Percentiles rank a stretch among this genome's conserved stretches.
These are phyloP conservation scores for Gadopsis bispinosus DNA, from an alignment of 2,797 vertebrate genomes.

Conservation along the genomic window DNA sequence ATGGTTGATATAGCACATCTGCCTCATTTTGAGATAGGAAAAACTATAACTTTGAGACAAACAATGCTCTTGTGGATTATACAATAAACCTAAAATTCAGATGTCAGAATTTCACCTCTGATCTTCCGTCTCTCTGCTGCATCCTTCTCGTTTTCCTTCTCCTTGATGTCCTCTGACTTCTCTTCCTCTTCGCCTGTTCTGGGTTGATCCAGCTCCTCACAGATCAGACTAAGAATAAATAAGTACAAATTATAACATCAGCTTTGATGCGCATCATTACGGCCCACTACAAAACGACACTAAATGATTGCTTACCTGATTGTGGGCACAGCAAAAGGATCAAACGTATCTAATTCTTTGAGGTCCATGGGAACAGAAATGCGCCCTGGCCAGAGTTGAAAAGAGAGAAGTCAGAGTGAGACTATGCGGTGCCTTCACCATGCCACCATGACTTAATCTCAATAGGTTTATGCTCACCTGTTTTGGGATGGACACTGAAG, in stretches of 20 bases:
- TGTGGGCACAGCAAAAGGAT: slow-evolving; percentile 94
- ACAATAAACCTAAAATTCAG: not conserved
- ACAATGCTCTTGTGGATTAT: not conserved
- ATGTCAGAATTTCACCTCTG: slow-evolving; percentile 82
- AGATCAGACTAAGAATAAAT: slow-evolving; percentile 82
- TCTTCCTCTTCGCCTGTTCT: slow-evolving; percentile 74
- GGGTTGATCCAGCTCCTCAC: slow-evolving; percentile 89
- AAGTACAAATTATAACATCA: slow-evolving; percentile 12
- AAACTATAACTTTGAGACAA: not conserved
- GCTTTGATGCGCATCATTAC: not conserved
- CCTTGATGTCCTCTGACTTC: slow-evolving; percentile 67
- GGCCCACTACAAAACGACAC: not conserved
- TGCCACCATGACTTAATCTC: not conserved
- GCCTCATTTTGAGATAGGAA: not conserved
- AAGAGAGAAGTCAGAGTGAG: slow-evolving; percentile 26
- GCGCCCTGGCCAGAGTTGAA: slow-evolving; percentile 83
- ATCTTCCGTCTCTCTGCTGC: slow-evolving; percentile 81
- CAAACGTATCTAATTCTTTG: slow-evolving; percentile 88
- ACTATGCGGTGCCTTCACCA: not conserved
- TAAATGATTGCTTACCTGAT: slow-evolving; percentile 85
- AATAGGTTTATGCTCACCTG: slow-evolving; percentile 82
- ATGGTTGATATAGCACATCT: not conserved
- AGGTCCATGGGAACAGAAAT: slow-evolving; percentile 95
- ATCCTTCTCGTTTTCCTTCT: slow-evolving; percentile 82
- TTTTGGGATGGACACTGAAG: slow-evolving; percentile 98